Conservation (phyloP, 2,888 invertebrate species). For the Gasteruption jaculator region DNA sequence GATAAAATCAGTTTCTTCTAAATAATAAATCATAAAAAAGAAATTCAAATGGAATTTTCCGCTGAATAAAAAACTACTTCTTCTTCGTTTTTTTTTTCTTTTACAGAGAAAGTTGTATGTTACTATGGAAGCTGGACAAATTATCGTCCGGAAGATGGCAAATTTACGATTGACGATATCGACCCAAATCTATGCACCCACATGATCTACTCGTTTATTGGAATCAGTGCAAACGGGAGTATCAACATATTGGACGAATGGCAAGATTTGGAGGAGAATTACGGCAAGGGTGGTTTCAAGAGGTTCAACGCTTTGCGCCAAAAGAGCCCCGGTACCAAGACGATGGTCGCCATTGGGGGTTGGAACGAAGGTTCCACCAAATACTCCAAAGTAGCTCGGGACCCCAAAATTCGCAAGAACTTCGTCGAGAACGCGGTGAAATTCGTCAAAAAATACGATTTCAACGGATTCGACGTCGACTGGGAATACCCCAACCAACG, state of each 20-base stretch:
- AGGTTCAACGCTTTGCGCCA: slow-evolving; percentile 56
- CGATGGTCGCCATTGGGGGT: slow-evolving; percentile 61
- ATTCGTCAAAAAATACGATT: slow-evolving; percentile 57
- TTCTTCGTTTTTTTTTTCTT: slow-evolving; percentile 3
- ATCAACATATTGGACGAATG: slow-evolving; percentile 58
- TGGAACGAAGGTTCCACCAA: slow-evolving; percentile 63
- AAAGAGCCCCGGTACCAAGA: slow-evolving; percentile 55
- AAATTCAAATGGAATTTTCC: too few relatives aligned
- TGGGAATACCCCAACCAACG: slow-evolving; percentile 67
- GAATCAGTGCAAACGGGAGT: slow-evolving; percentile 56
- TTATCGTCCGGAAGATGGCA: slow-evolving; percentile 62
- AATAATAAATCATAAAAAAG: not conserved
- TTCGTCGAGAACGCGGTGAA: slow-evolving; percentile 58
- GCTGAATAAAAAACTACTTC: not conserved
- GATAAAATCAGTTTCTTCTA: too few relatives aligned
- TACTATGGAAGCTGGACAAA: slow-evolving; percentile 75
- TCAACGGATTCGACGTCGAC: slow-evolving; percentile 69
- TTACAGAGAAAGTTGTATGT: slow-evolving; percentile 62
- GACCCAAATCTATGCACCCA: slow-evolving; percentile 69
- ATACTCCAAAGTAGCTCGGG: slow-evolving; percentile 59
- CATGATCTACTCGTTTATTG: slow-evolving; percentile 68
- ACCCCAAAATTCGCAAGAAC: slow-evolving; percentile 46
- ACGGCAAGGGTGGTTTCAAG: slow-evolving; percentile 54
- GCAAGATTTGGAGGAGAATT: slow-evolving; percentile 59
- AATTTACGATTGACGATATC: slow-evolving; percentile 63